A percentile compares a stretch with the other conserved stretches of the same genome.
phyloP scores from a whole-genome alignment of 1,140 invertebrate genomes.

The Melipona quadrifasciata region DNA sequence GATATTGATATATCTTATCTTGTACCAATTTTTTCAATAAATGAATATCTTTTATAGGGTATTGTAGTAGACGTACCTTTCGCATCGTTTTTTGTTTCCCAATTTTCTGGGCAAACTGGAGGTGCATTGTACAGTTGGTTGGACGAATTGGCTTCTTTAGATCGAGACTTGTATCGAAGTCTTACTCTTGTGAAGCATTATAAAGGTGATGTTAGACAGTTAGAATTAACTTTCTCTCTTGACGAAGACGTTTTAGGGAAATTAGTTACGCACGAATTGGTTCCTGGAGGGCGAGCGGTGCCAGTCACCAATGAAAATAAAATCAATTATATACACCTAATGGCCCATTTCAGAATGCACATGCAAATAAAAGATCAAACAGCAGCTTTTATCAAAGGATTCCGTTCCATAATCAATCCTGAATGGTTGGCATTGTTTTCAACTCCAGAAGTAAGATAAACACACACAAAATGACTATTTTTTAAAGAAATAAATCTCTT shows the following conservation, averaged over 20 bases:
- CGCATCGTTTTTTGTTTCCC: slow-evolving; percentile 98
- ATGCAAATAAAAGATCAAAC: slow-evolving; percentile 98
- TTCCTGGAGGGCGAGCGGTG: slow-evolving; percentile 95
- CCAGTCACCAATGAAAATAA: slow-evolving; percentile 98
- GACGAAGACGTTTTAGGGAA: slow-evolving; percentile 98
- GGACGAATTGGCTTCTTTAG: slow-evolving; percentile 98
- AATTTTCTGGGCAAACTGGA: slow-evolving; percentile 96
- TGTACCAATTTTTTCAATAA: too few relatives aligned
- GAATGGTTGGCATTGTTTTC: slow-evolving; percentile 98
- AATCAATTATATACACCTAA: slow-evolving; percentile 98
- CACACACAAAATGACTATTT: not conserved
- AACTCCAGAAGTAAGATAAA: slow-evolving; percentile 91
- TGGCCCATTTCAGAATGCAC: slow-evolving; percentile 99
- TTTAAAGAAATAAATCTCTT: not conserved
- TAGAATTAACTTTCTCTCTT: slow-evolving; percentile 98
- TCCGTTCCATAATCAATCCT: slow-evolving; percentile 96
- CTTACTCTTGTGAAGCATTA: slow-evolving; percentile 97
- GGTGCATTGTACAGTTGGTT: slow-evolving; percentile 96
- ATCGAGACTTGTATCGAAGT: slow-evolving; percentile 97
- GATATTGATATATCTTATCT: too few relatives aligned
- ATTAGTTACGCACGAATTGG: slow-evolving; percentile 93
- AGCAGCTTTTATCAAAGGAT: slow-evolving; percentile 97
- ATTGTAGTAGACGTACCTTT: slow-evolving; percentile 99
- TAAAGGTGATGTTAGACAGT: slow-evolving; percentile 94
- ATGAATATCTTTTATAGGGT: slow-evolving; percentile 83